Evolutionary conservation across 2,888 invertebrate species (phyloP).

Genomic region (Drosophila lacicola): DNA sequence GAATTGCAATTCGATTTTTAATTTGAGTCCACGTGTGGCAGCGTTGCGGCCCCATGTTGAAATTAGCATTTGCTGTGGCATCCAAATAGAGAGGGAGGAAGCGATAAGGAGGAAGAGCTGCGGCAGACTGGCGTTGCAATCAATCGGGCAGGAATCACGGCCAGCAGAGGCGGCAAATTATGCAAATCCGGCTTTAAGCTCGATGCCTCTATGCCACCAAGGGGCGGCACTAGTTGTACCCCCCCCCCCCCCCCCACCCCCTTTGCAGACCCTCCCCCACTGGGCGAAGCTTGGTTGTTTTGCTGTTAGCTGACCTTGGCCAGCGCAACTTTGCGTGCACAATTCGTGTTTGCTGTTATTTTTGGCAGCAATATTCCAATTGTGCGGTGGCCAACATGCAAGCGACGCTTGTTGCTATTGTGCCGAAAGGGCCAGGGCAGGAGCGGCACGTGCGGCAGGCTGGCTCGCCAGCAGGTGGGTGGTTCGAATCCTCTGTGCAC

Average conservation of each 20-base stretch:
- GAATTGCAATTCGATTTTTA: slow-evolving; percentile 9
- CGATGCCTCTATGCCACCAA: slow-evolving; percentile 19
- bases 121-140: slow-evolving; percentile 37
- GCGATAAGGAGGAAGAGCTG: too few species aligned
- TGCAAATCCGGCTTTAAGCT: slow-evolving; percentile 57
- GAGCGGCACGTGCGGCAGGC: background rate
- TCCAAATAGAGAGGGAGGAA: slow-evolving; percentile 4
- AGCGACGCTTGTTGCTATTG: slow-evolving; percentile 50
- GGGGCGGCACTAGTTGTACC: slow-evolving; percentile 3
- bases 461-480: background rate
- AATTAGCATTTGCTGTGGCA: slow-evolving; percentile 4
- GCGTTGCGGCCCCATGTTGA: background rate
- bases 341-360: slow-evolving; percentile 67
- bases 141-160: slow-evolving; percentile 59
- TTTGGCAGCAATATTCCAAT: slow-evolving; percentile 65
- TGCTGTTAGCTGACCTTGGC: slow-evolving; percentile 57
- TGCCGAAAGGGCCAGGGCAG: slow-evolving; percentile 20
- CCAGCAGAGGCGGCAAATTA: slow-evolving; percentile 52
- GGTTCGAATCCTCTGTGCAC: slow-evolving; percentile 27
- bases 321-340: slow-evolving; percentile 66
- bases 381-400: slow-evolving; percentile 56
- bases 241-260: background rate
- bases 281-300: slow-evolving; percentile 7
- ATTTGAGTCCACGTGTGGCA: background rate
- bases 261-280: background rate